These are phyloP conservation scores for Lottia scabra DNA, from an alignment of 2,888 invertebrate species.

Conservation along the genomic window DNA sequence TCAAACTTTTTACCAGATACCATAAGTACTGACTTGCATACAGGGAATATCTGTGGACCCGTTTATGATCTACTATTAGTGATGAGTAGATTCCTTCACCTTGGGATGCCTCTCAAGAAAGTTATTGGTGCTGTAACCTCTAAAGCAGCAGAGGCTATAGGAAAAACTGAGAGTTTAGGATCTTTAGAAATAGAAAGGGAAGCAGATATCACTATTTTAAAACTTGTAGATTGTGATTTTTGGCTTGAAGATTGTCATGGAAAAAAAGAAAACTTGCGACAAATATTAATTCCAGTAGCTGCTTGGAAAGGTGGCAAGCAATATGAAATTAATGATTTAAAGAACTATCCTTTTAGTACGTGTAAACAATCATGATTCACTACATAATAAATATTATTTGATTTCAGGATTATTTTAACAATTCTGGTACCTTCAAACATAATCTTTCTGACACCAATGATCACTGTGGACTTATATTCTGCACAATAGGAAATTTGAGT, in stretches of 20 bases:
- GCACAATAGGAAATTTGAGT: too few relatives aligned
- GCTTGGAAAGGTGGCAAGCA: conserved; percentile 48
- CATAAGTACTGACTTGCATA: conserved; percentile 57
- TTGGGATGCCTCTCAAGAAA: conserved; percentile 58
- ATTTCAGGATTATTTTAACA: too few relatives aligned
- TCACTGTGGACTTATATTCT: too few relatives aligned
- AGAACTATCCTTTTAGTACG: too few relatives aligned
- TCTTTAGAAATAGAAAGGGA: conserved; percentile 33
- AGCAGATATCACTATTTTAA: conserved; percentile 58
- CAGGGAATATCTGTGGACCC: conserved; percentile 48
- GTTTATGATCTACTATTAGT: conserved; percentile 56
- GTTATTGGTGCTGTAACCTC: conserved; percentile 53
- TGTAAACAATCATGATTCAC: too few relatives aligned
- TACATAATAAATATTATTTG: too few relatives aligned
- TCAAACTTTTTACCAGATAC: conserved; percentile 56
- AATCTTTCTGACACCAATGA: too few relatives aligned
- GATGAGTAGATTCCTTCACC: conserved; percentile 58
- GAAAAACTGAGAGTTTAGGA: conserved; percentile 24
- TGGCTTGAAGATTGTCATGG: conserved; percentile 51
- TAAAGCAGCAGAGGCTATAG: conserved; percentile 51
- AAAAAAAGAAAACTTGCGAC: conserved; percentile 39
- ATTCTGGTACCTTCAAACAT: too few relatives aligned
- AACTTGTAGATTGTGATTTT: conserved; percentile 42
- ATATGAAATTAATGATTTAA: too few relatives aligned
- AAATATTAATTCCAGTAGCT: conserved; percentile 47